Evolutionary conservation across 2,888 invertebrate genomes (phyloP).

Genomic region (Phymatocera aterrima): DNA sequence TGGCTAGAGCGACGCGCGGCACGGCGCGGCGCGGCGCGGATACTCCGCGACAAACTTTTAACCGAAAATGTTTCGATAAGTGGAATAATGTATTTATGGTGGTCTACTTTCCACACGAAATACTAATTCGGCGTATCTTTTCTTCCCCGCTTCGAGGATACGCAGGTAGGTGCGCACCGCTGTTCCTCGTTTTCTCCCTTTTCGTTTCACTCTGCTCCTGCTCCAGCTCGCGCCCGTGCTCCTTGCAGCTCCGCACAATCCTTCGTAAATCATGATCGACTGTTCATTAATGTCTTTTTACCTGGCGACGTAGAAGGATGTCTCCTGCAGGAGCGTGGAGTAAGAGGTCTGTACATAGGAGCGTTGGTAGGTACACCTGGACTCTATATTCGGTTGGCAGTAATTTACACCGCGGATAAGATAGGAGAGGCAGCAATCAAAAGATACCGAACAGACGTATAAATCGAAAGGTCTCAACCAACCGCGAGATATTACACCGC

Average conservation of each 20-base stretch:
- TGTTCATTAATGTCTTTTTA: constrained; percentile 37
- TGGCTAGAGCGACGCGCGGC: no score
- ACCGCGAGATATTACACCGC: constrained; percentile 3
- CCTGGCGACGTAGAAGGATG: neutral
- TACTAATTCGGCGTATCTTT: neutral
- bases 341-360: neutral
- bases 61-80: constrained; percentile 23
- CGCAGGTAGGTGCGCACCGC: neutral
- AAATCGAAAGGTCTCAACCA: constrained; percentile 16
- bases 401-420: constrained; percentile 44
- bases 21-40: no score
- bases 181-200: neutral
- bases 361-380: constrained; percentile 12
- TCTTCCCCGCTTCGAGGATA: neutral
- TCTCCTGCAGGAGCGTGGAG: neutral
- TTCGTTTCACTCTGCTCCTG: neutral
- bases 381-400: constrained; percentile 33
- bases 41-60: neutral
- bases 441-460: constrained; percentile 14
- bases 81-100: constrained; percentile 22
- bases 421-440: constrained; percentile 36
- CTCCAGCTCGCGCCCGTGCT: neutral
- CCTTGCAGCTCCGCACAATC: no score
- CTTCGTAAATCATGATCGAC: constrained; percentile 38
- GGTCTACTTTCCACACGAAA: constrained; percentile 1